Base-by-base conservation (phyloP, 2,797 vertebrate species). In the Taenioides sp. region DNA sequence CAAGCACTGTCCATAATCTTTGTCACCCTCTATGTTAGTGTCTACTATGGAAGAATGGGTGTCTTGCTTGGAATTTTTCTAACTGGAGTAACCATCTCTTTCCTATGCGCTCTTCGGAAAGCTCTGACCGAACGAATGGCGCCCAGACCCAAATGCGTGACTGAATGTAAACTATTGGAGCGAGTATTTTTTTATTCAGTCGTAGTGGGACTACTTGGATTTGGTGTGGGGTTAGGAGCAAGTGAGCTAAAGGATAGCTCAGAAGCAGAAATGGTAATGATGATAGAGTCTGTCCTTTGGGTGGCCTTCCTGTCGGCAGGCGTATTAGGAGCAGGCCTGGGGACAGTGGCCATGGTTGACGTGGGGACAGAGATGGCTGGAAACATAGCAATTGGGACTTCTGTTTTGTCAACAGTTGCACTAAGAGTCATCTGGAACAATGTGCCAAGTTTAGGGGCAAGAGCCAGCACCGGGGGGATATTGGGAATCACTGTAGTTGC, bases 1-100 rank as follows among this genome's bases (percentile, higher is more conserved):
- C 85, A 68, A 23, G 88, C 87, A 65, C 73, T 91, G 50, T 43
- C 86, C 12, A 84, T 91, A 58, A 85, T 91, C 71, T 92, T 91
- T 64, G 82, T 82, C 63, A 85, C 86, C 0, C 79, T 91, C 1
- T 88, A 82, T 63, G 55, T 86, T 59, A 86, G 83, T 50, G 80
- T 91, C 4, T 0, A 65, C 0, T 88, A 78, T 18, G 90, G 89
- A 12, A 73, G 78, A 62, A 54, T 87, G 77, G 90, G 89, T 2
- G 5, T 69, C 23, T 22, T 86, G 22, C 0, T 69, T 34, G 90
- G 90, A 64, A 34, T 90, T 2, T 47, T 84, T 1, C 2, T 70
- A 23, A n/a, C 73, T 17, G 80, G 28, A 11, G 3, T 90, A 22
- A 89, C 82, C 28, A 70, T 86, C 7, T 9, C 52, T 22, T 25